Evolutionary conservation across 2,113 vertebrate genomes (phyloP).

Genomic region (Pomatorhinus ruficollis): DNA sequence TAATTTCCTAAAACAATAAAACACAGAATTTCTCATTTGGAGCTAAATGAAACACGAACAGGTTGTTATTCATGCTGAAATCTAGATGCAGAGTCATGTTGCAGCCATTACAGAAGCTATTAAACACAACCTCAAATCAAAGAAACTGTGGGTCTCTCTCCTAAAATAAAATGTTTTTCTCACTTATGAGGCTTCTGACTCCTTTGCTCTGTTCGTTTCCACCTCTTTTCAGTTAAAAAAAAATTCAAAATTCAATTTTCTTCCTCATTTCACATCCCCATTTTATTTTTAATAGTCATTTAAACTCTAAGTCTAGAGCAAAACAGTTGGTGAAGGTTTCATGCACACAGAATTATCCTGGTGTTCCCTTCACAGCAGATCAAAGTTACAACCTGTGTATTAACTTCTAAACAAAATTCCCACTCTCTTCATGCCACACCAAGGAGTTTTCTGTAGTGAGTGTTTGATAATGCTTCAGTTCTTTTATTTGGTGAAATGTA

Average conservation of each 20-base stretch:
- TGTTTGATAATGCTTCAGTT: not conserved
- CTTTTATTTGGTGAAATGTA: not conserved
- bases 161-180: slow-evolving; percentile 67
- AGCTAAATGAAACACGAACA: slow-evolving; percentile 76
- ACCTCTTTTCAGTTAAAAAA: not conserved
- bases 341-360: not conserved
- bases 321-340: slow-evolving; percentile 1
- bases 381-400: not conserved
- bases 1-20: slow-evolving; percentile 85
- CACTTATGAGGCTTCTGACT: slow-evolving; percentile 23
- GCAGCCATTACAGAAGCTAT: slow-evolving; percentile 80
- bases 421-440: not conserved
- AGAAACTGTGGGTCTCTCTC: slow-evolving; percentile 68
- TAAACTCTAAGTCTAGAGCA: slow-evolving; percentile 24
- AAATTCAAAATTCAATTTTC: slow-evolving; percentile 37
- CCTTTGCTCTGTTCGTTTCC: slow-evolving; percentile 8
- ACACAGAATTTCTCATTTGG: slow-evolving; percentile 80
- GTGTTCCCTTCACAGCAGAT: not conserved
- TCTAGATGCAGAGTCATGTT: slow-evolving; percentile 84
- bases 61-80: slow-evolving; percentile 79
- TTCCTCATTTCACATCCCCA: slow-evolving; percentile 12
- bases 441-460: not conserved
- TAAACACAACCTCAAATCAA: slow-evolving; percentile 77
- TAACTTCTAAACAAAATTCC: not conserved
- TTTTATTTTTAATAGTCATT: slow-evolving; percentile 34